Evolutionary conservation across 92 coral and sea anemone genomes (phyloP).

Genomic region (Heteractis magnifica): DNA sequence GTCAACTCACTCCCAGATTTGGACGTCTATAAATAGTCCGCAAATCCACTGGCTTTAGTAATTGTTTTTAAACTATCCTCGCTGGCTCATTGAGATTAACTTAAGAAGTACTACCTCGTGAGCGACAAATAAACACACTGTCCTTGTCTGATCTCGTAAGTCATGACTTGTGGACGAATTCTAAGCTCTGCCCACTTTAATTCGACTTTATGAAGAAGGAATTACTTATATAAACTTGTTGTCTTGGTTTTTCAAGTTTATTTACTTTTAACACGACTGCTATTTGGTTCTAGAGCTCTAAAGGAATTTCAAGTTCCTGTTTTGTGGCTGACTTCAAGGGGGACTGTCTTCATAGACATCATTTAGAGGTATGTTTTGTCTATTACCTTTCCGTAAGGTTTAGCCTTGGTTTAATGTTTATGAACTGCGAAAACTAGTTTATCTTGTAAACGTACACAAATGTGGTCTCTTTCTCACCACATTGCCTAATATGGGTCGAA

Average conservation of each 20-base stretch:
- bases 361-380: slow-evolving; percentile 1
- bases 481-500: background rate
- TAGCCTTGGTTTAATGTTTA: background rate
- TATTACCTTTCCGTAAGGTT: background rate
- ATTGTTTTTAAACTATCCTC: background rate
- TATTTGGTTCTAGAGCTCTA: background rate
- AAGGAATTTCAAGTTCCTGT: background rate
- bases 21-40: slow-evolving; percentile 4
- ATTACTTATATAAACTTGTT: slow-evolving; percentile 8
- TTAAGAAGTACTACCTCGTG: background rate
- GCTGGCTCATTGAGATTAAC: slow-evolving; percentile 8
- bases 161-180: background rate
- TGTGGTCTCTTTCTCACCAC: background rate
- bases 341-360: background rate
- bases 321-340: background rate
- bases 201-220: background rate
- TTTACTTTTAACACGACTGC: background rate
- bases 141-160: background rate
- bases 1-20: background rate
- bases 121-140: background rate
- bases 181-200: background rate
- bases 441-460: background rate
- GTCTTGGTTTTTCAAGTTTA: slow-evolving; percentile 6
- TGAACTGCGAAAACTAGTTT: background rate
- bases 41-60: slow-evolving; percentile 3